A percentile compares a stretch with the other conserved stretches of the same genome.
These are phyloP conservation scores for Cantharis rustica DNA, from an alignment of 2,888 invertebrate genomes.

Conservation along the genomic window DNA sequence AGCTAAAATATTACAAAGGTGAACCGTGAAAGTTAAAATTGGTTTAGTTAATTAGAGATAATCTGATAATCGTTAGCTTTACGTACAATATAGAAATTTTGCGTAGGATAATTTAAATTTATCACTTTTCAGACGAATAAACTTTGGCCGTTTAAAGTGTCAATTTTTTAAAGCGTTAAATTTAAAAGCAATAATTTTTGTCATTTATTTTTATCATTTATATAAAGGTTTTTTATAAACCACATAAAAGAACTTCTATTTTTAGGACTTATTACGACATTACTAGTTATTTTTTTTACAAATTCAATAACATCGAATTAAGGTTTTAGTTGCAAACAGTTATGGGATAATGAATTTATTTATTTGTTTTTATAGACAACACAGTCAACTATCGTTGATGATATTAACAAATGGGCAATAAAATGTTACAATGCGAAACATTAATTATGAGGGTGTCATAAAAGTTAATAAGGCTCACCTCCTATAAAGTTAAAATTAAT, in stretches of 20 bases:
- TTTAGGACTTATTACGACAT: not conserved
- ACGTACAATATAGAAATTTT: slow-evolving; percentile 1
- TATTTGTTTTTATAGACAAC: not conserved
- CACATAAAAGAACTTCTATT: not conserved
- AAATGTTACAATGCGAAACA: not conserved
- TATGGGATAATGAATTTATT: not conserved
- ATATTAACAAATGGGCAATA: not conserved
- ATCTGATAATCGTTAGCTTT: slow-evolving; percentile 5
- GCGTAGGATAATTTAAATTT: slow-evolving; percentile 2
- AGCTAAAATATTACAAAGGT: slow-evolving; percentile 1
- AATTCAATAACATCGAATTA: not conserved
- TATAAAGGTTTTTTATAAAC: not conserved
- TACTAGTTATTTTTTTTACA: not conserved
- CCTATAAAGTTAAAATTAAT: not conserved
- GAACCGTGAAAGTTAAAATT: slow-evolving; percentile 1
- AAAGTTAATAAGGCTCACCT: not conserved
- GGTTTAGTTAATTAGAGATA: slow-evolving; percentile 5
- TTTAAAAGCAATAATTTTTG: not conserved
- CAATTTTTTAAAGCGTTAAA: not conserved
- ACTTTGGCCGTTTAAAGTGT: not conserved
- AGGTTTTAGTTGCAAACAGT: not conserved
- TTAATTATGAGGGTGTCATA: not conserved
- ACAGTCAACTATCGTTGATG: not conserved
- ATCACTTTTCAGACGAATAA: not conserved
- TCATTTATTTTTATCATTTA: not conserved